Base-by-base conservation (phyloP, 2,888 invertebrate species). In the Ophioninae sp. region DNA sequence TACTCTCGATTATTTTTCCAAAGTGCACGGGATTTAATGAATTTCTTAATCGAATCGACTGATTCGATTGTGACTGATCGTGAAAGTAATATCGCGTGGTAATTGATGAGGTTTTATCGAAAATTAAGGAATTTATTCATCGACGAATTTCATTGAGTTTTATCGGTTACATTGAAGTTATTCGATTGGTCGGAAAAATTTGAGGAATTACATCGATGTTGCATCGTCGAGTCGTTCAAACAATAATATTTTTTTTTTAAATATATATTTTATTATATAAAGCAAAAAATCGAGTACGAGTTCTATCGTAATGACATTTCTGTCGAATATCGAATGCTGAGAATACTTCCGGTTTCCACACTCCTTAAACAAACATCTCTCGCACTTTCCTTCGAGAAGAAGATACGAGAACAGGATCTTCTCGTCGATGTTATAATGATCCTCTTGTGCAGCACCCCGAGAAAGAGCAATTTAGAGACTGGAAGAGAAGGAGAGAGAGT, bases 391-490 rank as follows among this genome's bases (percentile, higher is more conserved):
- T 30, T 61, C 44, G 17, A 13, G 13, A 41, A 13, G 51, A 59
- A n/a, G 39, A 58, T 58, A 72, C 81, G 72, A 76, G 81, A 59
- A 59, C 75, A 59, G 71, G 59, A 73, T 83, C 61, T 61, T 68
- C 79, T 83, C 83, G 74, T 83, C 76, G 68, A 59, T 17, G 63
- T 64, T 72, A 68, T 75, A 72, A 83, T 69, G 63, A 80, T 80
- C 61, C 68, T 74, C 61, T 56, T 17, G 41, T 8, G 37, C 56
- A 51, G 51, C 13, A 22, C 17, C 61, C 13, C 68, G 75, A 30
- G 76, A 79, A 77, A 68, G 73, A 63, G 72, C 65, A 72, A 63
- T 63, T 83, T 77, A 6, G 17, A 3, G 5, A 51, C 5, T 17
- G 51, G 13, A 17, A 13, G 51, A 6, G 6, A 51, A 30, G 17